Conservation (phyloP, 1,140 invertebrate species). For the Lanistes nyassanus region DNA sequence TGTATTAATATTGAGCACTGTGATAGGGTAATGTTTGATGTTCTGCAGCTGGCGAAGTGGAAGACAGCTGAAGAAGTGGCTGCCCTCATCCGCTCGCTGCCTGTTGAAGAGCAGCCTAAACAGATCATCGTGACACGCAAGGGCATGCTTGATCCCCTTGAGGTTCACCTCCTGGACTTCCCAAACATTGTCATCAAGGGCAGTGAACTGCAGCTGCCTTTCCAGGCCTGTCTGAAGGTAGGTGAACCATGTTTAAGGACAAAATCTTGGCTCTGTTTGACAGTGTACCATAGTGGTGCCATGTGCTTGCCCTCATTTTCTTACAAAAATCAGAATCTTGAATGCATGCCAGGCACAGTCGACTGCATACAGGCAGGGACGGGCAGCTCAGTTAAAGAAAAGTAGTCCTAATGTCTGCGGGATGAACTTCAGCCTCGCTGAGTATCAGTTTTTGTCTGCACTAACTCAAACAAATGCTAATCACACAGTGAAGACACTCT, state of each 20-base stretch:
- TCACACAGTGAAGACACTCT: too few relatives aligned
- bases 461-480: too few relatives aligned
- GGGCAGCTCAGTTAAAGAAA: too few relatives aligned
- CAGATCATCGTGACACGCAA: conserved; percentile 99
- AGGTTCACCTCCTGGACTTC: conserved; percentile 98
- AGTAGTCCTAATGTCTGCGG: neutral
- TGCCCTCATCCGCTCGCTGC: conserved; percentile 96
- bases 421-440: neutral
- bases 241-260: neutral
- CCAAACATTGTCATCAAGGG: conserved; percentile 99
- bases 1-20: neutral
- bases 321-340: too few relatives aligned
- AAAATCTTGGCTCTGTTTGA: neutral
- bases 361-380: too few relatives aligned
- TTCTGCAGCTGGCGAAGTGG: conserved; percentile 92
- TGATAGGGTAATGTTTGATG: neutral
- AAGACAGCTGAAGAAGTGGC: conserved; percentile 99
- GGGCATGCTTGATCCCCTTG: conserved; percentile 90
- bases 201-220: conserved; percentile 97
- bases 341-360: too few relatives aligned
- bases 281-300: too few relatives aligned
- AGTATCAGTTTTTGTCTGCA: too few relatives aligned
- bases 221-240: conserved; percentile 96
- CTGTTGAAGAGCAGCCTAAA: conserved; percentile 99
- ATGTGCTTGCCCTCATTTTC: too few relatives aligned